These are phyloP conservation scores for Blastobasis adustella DNA, from an alignment of 2,888 invertebrate genomes.

Conservation along the genomic window DNA sequence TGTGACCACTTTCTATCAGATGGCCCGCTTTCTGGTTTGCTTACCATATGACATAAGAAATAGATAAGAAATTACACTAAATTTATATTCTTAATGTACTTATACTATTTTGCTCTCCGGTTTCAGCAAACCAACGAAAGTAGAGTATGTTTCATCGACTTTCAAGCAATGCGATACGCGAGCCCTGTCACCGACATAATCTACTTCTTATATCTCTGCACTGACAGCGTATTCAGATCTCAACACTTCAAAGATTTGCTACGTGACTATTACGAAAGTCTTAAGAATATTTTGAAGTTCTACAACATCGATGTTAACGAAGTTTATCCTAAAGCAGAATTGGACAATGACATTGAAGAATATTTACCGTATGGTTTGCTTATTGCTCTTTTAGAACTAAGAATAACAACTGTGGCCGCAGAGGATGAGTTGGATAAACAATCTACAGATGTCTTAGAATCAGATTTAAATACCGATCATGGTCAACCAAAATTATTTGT, in stretches of 20 bases:
- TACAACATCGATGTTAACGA: constrained; percentile 34
- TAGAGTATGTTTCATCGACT: constrained; percentile 52
- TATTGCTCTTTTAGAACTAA: constrained; percentile 47
- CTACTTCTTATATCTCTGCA: constrained; percentile 49
- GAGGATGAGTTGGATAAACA: constrained; percentile 33
- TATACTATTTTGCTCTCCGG: constrained; percentile 4
- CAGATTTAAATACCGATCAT: constrained; percentile 16
- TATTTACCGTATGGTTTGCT: constrained; percentile 43
- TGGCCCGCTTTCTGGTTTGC: too few species aligned
- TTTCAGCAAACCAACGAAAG: constrained; percentile 36
- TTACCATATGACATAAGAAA: too few species aligned
- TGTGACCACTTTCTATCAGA: too few species aligned
- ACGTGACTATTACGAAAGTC: constrained; percentile 38
- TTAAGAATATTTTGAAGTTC: constrained; percentile 33
- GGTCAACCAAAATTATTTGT: constrained; percentile 29
- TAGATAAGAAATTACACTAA: too few species aligned
- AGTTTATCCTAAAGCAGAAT: constrained; percentile 38
- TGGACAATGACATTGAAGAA: constrained; percentile 37
- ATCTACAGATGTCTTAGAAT: constrained; percentile 20
- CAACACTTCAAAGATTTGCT: constrained; percentile 36
- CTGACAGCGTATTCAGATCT: constrained; percentile 47
- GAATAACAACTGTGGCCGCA: constrained; percentile 31
- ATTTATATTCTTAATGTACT: too few species aligned
- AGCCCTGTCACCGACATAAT: constrained; percentile 51
- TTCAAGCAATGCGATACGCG: constrained; percentile 53